Percentiles rank a stretch among this genome's conserved stretches.
Evolutionary conservation across 2,797 vertebrate species (phyloP).

Genomic region (Gymnothorax reevesii): DNA sequence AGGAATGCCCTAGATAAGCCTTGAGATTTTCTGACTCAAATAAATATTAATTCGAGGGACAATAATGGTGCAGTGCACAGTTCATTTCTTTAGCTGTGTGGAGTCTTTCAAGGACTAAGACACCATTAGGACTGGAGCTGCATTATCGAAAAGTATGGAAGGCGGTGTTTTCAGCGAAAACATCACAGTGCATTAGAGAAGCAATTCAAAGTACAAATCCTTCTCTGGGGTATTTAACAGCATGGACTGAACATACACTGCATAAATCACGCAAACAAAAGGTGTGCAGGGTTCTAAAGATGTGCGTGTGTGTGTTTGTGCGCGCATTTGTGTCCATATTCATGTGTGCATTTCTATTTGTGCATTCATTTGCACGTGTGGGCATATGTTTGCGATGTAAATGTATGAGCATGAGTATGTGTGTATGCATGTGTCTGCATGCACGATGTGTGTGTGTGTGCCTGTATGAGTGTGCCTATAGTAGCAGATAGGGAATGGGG

Average conservation of each 20-base stretch:
- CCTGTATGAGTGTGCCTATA: neutral
- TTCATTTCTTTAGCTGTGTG: slow-evolving; percentile 53
- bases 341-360: neutral
- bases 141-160: slow-evolving; percentile 48
- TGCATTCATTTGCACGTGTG: neutral
- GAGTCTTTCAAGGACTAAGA: slow-evolving; percentile 48
- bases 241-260: neutral
- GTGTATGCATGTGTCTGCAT: too few species aligned
- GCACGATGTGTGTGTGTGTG: neutral
- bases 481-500: slow-evolving; percentile 1
- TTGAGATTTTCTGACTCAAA: slow-evolving; percentile 45
- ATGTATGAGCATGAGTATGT: neutral
- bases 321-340: too few species aligned
- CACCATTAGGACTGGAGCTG: slow-evolving; percentile 50
- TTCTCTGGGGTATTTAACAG: slow-evolving; percentile 37
- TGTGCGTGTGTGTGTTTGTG: neutral
- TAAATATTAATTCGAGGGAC: slow-evolving; percentile 48
- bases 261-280: neutral
- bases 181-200: slow-evolving; percentile 48
- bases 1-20: neutral
- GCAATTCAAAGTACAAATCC: slow-evolving; percentile 63
- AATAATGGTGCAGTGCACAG: neutral
- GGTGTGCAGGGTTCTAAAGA: slow-evolving; percentile 9
- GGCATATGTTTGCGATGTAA: neutral
- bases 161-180: slow-evolving; percentile 41